A percentile compares a stretch with the other conserved stretches of the same genome.
phyloP scores from a whole-genome alignment of 1,140 invertebrate genomes.

The Diachasmimorpha longicaudata region DNA sequence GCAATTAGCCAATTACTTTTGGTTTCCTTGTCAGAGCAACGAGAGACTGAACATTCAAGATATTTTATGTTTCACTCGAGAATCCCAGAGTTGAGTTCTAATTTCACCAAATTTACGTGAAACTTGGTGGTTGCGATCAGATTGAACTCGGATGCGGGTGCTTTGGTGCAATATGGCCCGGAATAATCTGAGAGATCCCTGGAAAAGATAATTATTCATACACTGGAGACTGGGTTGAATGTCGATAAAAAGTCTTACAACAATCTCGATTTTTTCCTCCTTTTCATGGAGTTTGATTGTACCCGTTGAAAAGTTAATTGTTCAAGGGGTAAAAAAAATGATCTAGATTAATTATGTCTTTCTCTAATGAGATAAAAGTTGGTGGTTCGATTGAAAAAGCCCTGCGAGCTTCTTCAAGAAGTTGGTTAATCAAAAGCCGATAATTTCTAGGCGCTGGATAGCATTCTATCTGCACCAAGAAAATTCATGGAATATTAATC shows the following conservation, averaged over 20 bases:
- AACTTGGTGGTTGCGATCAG: conserved; percentile 16
- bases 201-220: background rate
- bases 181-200: background rate
- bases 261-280: background rate
- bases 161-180: background rate
- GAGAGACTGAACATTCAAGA: background rate
- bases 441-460: background rate
- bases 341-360: background rate
- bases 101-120: conserved; percentile 1
- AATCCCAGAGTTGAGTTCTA: background rate
- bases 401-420: background rate
- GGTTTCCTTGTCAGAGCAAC: conserved; percentile 4
- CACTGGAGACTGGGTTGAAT: background rate
- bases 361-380: background rate
- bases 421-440: background rate
- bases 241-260: background rate
- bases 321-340: background rate
- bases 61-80: background rate
- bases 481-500: background rate
- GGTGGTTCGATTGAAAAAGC: background rate
- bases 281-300: background rate
- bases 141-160: conserved; percentile 21
- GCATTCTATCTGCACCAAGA: background rate
- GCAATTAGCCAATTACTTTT: conserved; percentile 23
- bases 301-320: background rate